Percentiles rank a stretch among this genome's conserved stretches.
These are phyloP conservation scores for Himalopsyche anomala DNA, from an alignment of 2,888 invertebrate species.

Conservation along the genomic window DNA sequence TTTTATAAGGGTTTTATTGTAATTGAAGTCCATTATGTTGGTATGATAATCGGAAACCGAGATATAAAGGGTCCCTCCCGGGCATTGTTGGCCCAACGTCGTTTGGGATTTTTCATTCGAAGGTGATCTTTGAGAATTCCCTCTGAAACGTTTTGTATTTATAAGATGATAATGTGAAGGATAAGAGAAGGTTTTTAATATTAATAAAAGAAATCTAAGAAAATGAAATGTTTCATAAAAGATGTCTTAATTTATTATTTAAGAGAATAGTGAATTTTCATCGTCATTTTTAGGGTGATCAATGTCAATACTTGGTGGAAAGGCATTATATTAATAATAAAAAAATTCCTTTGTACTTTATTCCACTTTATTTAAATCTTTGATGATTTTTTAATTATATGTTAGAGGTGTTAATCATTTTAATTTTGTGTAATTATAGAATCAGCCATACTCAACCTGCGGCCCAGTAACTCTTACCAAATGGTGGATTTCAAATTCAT, in stretches of 20 bases:
- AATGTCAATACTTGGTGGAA: too few species aligned
- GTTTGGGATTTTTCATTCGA: constrained; percentile 43
- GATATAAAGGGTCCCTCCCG: constrained; percentile 49
- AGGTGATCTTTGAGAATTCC: constrained; percentile 6
- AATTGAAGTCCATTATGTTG: constrained; percentile 64
- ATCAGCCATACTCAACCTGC: too few species aligned
- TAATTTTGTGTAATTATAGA: too few species aligned
- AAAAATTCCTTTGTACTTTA: too few species aligned
- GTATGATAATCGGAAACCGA: constrained; percentile 61
- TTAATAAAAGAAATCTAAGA: not conserved
- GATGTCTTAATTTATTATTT: constrained; percentile 6
- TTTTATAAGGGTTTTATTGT: constrained; percentile 64
- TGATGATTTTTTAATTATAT: too few species aligned
- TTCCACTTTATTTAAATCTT: too few species aligned
- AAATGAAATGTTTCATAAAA: not conserved
- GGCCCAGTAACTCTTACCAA: too few species aligned
- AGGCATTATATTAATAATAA: too few species aligned
- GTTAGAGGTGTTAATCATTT: too few species aligned
- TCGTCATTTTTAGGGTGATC: too few species aligned
- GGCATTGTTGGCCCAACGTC: constrained; percentile 46
- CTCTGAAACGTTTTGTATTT: constrained; percentile 33
- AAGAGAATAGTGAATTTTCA: too few species aligned
- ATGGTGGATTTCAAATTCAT: too few species aligned
- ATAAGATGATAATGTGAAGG: constrained; percentile 32
- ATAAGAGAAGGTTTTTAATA: not conserved